Base-by-base conservation (phyloP, 2,113 vertebrate genomes). In the Brachyhypopomus occidentalis region DNA sequence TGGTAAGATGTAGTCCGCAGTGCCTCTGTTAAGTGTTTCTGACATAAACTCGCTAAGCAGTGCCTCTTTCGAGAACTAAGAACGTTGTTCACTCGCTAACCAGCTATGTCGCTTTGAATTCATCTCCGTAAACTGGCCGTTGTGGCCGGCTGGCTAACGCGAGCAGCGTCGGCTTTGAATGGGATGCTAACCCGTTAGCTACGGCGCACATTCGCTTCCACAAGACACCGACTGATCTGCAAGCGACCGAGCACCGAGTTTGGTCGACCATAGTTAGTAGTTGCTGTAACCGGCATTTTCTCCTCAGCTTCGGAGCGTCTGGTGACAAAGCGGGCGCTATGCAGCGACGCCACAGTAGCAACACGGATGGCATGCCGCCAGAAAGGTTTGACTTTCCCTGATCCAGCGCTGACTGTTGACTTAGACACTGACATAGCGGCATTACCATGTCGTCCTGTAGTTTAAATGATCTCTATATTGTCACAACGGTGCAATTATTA, bases 261-360 rank as follows among this genome's bases (percentile, higher is more conserved):
- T n/a, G 11, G 41, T 48, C 8, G 11, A 8, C 45, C 12, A 11
- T 52, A 48, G 4, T 9, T 9, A 48, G 41, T 48, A 48, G 45
- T 52, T 52, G 9, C 12, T 52, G 20, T 41, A 4, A 70, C 73
- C 38, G 19, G 0, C 12, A 34, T 0, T 80, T 64, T 56, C 12
- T 64, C 4, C 52, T 2, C 85, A 93, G 91, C 78, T 86, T 75
- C 83, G 88, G 84, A 82, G 64, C 88, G 84, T 93, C 93, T 88
- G 95, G 95, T 88, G 95, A 95, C 91, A 95, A 94, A 83, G 87
- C 94, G 86, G 93, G 93, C 93, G 97, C 95, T 89, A 99, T 99
- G 98, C 98, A 99, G 95, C 97, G 97, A 91, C 94, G 98, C 88
- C 96, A 99, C 88, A 99, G 98, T 91, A 99, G 97, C 92, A 98